Evolutionary conservation across 2,113 vertebrate genomes (phyloP).

Genomic region (Mohoua ochrocephala): DNA sequence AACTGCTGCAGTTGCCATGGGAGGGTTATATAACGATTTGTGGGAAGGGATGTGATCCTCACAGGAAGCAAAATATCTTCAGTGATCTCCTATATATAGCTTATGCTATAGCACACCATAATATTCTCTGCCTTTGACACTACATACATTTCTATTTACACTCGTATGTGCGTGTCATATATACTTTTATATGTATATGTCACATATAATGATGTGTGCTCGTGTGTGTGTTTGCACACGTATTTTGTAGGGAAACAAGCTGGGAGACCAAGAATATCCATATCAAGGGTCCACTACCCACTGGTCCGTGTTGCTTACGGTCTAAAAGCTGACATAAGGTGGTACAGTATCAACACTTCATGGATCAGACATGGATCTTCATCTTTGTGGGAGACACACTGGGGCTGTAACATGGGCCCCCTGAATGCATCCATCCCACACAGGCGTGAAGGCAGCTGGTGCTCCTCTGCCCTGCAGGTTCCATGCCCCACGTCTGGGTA

Average conservation of each 20-base stretch:
- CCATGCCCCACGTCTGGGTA: too few relatives aligned
- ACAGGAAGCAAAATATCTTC: neutral
- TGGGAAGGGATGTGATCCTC: neutral
- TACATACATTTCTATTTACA: neutral
- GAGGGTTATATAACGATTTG: neutral
- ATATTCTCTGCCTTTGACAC: neutral
- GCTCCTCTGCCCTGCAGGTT: neutral
- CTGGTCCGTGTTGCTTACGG: fast-evolving
- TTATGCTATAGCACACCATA: neutral
- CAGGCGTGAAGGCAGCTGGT: neutral
- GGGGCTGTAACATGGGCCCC: neutral
- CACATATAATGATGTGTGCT: too few relatives aligned
- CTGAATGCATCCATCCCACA: fast-evolving
- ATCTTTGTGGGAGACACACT: neutral
- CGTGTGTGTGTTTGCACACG: fast-evolving
- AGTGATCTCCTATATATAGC: neutral
- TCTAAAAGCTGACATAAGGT: neutral
- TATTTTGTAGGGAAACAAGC: neutral
- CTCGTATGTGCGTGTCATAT: neutral
- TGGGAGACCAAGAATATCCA: neutral
- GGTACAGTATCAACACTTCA: neutral
- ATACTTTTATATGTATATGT: neutral
- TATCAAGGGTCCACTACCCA: neutral
- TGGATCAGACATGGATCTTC: neutral
- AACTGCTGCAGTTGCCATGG: slow-evolving; percentile 12